Conservation (phyloP, 2,888 invertebrate genomes). For the Dascillus cervinus region DNA sequence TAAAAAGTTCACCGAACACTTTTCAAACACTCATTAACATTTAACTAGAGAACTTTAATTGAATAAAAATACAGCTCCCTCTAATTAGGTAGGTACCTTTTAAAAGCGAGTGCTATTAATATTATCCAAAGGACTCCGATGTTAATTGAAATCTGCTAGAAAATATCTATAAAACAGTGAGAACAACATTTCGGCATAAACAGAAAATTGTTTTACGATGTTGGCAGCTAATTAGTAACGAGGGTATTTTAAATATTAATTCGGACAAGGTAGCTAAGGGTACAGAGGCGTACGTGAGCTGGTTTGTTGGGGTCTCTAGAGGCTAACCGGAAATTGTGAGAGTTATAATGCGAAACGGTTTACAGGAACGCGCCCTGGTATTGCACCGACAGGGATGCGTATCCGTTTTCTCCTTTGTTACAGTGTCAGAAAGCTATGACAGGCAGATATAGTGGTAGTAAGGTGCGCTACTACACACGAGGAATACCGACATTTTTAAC, state of each 20-base stretch:
- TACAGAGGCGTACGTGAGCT: constrained; percentile 26
- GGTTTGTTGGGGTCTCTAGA: constrained; percentile 23
- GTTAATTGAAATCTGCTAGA: too few species aligned
- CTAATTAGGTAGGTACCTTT: constrained; percentile 14
- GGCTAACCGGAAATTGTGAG: constrained; percentile 28
- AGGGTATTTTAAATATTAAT: constrained; percentile 27
- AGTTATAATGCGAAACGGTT: constrained; percentile 29
- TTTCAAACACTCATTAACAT: constrained; percentile 13
- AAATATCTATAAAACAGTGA: too few species aligned
- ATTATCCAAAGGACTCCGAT: too few species aligned
- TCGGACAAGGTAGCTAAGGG: constrained; percentile 24
- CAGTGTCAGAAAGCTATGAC: constrained; percentile 20
- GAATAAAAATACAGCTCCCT: constrained; percentile 14
- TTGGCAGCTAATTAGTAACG: constrained; percentile 14
- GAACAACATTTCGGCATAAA: too few species aligned
- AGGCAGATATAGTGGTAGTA: constrained; percentile 18
- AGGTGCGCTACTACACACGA: too few species aligned
- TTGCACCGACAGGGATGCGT: constrained; percentile 18
- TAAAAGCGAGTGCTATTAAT: constrained; percentile 11
- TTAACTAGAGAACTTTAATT: constrained; percentile 13
- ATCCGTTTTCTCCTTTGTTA: constrained; percentile 23
- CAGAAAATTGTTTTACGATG: constrained; percentile 13
- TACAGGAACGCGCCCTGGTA: constrained; percentile 21
- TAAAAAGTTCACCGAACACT: too few species aligned
- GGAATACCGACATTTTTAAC: too few species aligned